Conservation (phyloP, 2,113 vertebrate species). For the Papio anubis region DNA sequence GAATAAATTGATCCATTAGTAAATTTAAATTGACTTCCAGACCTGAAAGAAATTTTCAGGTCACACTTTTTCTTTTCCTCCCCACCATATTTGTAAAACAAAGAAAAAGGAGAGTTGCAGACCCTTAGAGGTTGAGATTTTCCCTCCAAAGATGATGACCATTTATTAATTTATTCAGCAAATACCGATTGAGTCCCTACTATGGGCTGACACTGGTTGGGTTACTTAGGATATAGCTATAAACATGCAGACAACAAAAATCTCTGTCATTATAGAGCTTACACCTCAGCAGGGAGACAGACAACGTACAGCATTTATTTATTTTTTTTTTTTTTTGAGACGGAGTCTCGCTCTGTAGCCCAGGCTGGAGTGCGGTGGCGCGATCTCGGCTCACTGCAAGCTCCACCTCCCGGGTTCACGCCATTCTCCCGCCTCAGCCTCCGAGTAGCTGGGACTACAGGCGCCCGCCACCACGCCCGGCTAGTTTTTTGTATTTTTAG, state of each 20-base stretch:
- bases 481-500: too few relatives aligned
- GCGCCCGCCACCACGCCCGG: too few relatives aligned
- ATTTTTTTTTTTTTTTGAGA: too few relatives aligned
- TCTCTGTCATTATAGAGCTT: not conserved
- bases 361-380: too few relatives aligned
- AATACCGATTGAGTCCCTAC: not conserved
- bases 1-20: not conserved
- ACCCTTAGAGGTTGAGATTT: not conserved
- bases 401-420: too few relatives aligned
- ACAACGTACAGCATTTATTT: rapidly evolving
- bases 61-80: not conserved
- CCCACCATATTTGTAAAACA: not conserved
- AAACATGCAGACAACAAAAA: not conserved
- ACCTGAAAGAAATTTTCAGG: not conserved
- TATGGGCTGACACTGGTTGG: not conserved
- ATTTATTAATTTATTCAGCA: not conserved
- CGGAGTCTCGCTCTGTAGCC: too few relatives aligned
- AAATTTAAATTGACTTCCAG: not conserved
- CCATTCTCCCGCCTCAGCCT: too few relatives aligned
- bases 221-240: not conserved
- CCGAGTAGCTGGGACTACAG: too few relatives aligned
- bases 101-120: not conserved
- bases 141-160: not conserved
- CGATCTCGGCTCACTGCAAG: too few relatives aligned
- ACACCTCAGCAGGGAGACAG: not conserved